Conservation (phyloP, 2,113 vertebrate species). For the Donacobius atricapilla region DNA sequence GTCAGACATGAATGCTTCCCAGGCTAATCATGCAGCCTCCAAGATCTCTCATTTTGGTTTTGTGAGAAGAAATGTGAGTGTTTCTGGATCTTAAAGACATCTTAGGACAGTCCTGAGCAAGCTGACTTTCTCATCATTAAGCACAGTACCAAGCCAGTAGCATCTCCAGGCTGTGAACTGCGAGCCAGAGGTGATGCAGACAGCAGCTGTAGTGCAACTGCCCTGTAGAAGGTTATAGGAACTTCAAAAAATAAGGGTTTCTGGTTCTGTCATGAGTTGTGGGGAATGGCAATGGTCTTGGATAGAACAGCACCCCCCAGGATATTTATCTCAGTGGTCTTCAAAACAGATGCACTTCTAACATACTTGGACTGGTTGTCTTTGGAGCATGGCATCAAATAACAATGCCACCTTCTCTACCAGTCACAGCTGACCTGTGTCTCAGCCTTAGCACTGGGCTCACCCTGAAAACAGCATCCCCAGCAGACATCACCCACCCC, state of each 20-base stretch:
- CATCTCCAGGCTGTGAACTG: background rate
- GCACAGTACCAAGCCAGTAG: background rate
- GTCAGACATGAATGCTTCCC: background rate
- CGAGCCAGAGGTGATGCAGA: background rate
- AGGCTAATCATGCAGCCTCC: background rate
- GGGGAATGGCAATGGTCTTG: background rate
- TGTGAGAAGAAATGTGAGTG: background rate
- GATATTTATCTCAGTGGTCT: background rate
- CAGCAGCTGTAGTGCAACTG: background rate
- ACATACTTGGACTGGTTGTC: background rate
- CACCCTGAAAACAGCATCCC: background rate
- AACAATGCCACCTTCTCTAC: background rate
- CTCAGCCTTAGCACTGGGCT: background rate
- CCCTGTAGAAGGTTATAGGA: background rate
- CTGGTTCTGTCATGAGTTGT: background rate
- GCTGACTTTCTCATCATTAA: background rate
- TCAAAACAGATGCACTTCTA: background rate
- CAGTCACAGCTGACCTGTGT: background rate
- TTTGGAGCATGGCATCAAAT: background rate
- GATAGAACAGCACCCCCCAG: background rate
- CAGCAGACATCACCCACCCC: background rate
- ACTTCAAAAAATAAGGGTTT: background rate
- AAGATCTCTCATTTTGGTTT: background rate
- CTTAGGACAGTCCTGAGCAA: background rate
- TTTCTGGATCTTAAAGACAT: background rate